phyloP scores from a whole-genome alignment of 2,888 invertebrate genomes.

The Fragum fragum region DNA sequence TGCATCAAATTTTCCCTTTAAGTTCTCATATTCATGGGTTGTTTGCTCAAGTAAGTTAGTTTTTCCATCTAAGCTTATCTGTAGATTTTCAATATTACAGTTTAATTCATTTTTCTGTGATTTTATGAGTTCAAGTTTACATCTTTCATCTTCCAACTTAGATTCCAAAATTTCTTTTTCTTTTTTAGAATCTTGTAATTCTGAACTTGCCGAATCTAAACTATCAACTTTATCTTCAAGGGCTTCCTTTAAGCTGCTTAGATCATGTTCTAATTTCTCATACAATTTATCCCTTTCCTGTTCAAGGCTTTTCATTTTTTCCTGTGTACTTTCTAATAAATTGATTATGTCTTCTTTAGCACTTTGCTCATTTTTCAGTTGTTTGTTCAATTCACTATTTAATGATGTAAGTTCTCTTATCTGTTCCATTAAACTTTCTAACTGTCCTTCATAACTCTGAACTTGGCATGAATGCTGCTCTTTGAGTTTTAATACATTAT shows the following conservation, averaged over 20 bases:
- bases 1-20: neutral
- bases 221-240: neutral
- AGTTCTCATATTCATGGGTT: neutral
- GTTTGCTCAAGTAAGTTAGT: neutral
- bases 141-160: neutral
- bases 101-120: neutral
- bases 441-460: neutral
- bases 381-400: neutral
- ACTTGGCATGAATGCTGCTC: neutral
- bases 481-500: neutral
- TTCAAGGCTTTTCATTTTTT: neutral
- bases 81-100: neutral
- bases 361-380: neutral
- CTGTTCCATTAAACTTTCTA: neutral
- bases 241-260: neutral
- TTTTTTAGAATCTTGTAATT: neutral
- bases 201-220: neutral
- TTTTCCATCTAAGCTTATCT: neutral
- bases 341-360: neutral
- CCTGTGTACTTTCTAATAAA: neutral
- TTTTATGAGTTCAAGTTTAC: neutral
- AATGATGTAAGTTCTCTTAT: neutral
- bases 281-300: neutral
- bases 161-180: neutral
- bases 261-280: neutral